Conservation (phyloP, 1,140 invertebrate genomes). For the Eciton burchellii region DNA sequence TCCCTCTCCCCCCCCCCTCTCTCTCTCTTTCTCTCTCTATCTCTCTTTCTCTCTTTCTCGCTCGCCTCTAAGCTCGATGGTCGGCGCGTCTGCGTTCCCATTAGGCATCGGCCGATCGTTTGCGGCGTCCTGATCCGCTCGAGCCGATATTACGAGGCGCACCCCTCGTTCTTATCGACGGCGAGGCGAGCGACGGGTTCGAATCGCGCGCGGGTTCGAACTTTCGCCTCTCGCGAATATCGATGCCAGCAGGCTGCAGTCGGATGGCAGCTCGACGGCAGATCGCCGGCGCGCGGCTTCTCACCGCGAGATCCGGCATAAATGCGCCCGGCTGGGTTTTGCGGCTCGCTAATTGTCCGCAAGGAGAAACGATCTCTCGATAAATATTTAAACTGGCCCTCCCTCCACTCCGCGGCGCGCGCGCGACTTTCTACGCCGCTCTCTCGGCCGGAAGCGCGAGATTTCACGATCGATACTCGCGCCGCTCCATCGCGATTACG, state of each 20-base stretch:
- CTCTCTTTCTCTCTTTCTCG: constrained; percentile 48
- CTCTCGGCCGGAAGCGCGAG: constrained; percentile 45
- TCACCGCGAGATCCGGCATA: constrained; percentile 14
- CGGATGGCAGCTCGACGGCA: not conserved
- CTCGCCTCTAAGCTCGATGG: constrained; percentile 47
- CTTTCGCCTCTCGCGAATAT: too few species aligned
- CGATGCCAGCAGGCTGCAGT: too few species aligned
- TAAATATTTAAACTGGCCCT: constrained; percentile 49
- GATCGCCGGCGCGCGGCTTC: constrained; percentile 1
- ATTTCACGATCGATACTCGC: constrained; percentile 26
- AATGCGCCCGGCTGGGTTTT: constrained; percentile 19
- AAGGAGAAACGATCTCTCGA: constrained; percentile 45
- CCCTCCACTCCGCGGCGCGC: not conserved
- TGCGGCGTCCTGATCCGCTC: constrained; percentile 61
- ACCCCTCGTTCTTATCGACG: constrained; percentile 25
- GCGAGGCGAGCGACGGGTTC: constrained; percentile 10
- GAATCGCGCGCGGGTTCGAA: too few species aligned
- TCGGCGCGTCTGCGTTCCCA: constrained; percentile 59
- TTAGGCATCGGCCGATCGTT: constrained; percentile 52
- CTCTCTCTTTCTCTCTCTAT: too few species aligned
- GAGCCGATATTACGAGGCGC: constrained; percentile 56
- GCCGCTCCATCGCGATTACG: constrained; percentile 52
- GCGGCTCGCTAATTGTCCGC: constrained; percentile 47
- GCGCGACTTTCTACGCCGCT: constrained; percentile 34
- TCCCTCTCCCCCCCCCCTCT: too few species aligned